phyloP scores from a whole-genome alignment of 2,888 invertebrate genomes.

The Platycheirus albimanus region DNA sequence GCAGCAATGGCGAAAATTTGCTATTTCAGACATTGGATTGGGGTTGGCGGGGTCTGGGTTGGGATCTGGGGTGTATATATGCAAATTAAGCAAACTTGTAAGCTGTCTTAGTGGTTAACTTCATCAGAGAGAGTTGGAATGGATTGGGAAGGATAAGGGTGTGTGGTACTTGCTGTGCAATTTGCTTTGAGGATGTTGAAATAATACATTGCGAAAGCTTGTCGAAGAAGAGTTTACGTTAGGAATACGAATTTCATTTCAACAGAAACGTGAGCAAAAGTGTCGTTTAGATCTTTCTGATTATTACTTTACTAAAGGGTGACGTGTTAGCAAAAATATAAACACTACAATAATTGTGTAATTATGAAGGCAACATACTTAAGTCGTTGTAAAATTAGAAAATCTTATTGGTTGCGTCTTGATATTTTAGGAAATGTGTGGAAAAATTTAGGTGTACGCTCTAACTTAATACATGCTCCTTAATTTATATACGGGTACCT shows the following conservation, averaged over 20 bases:
- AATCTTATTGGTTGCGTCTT: too few relatives aligned
- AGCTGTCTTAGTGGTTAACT: constrained; percentile 58
- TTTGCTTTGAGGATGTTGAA: constrained; percentile 1
- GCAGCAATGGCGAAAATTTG: constrained; percentile 64
- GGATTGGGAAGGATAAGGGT: background rate
- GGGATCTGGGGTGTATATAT: too few relatives aligned
- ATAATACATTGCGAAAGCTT: background rate
- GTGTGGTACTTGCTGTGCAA: background rate
- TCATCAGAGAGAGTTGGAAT: background rate
- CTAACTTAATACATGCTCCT: too few relatives aligned
- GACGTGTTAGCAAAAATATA: too few relatives aligned
- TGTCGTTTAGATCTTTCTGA: constrained; percentile 24
- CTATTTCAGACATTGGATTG: constrained; percentile 32
- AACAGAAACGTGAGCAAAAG: background rate
- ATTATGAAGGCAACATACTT: too few relatives aligned
- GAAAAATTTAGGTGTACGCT: too few relatives aligned
- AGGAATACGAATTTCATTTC: constrained; percentile 17
- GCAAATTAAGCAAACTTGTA: constrained; percentile 68
- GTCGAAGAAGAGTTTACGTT: background rate
- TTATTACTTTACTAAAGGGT: background rate
- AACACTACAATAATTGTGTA: too few relatives aligned
- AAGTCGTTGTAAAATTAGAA: too few relatives aligned
- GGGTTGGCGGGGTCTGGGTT: too few relatives aligned
- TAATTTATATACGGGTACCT: too few relatives aligned
- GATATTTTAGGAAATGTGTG: too few relatives aligned